Base-by-base conservation (phyloP, 2,113 vertebrate genomes). In the Muntiacus muntjak region DNA sequence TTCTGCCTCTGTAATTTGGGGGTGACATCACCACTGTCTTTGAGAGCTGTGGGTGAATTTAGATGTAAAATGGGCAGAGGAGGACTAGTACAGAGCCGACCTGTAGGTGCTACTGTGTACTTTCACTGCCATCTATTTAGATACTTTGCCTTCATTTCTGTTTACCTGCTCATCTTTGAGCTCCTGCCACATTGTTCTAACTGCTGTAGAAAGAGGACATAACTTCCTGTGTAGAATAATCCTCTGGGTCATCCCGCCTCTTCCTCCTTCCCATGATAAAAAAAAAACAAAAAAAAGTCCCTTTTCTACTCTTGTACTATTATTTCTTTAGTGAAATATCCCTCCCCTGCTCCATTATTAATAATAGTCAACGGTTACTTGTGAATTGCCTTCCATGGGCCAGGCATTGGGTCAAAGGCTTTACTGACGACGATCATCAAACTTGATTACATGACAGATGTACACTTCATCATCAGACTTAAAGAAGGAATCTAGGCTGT, bases 31-130 rank as follows among this genome's bases (percentile, higher is more conserved):
- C 8, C 23, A 40, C 30, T 28, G 6, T 17, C 25, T 86, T 17
- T 58, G 43, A 6, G 19, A 9, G 43, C 26, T 74, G 9, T 33
- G 19, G 19, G 67, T 45, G 47, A 71, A 71, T 85, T 52, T 89
- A 62, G 54, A 43, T 23, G 30, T 7, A 81, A 71, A 94, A 60
- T 54, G 26, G 3, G 67, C 78, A 28, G 40, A 86, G 21, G 6
- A 36, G 57, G 2, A 64, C 15, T 47, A 50, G 71, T 17, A 57
- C 0, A 81, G 6, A 89, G 45, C 5, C 45, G 74, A 33, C 4
- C 23, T 50, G 36, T 4, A 21, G 7, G 25, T 9, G 13, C 26
- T 50, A 12, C 45, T 52, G 23, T 0, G 1, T 6, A 19, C n/a
- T 33, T 58, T 4, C 14, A 5, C 30, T 71, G 28, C 19, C 43